Conservation (phyloP, 1,140 invertebrate genomes). For the Aleiodes sp. region DNA sequence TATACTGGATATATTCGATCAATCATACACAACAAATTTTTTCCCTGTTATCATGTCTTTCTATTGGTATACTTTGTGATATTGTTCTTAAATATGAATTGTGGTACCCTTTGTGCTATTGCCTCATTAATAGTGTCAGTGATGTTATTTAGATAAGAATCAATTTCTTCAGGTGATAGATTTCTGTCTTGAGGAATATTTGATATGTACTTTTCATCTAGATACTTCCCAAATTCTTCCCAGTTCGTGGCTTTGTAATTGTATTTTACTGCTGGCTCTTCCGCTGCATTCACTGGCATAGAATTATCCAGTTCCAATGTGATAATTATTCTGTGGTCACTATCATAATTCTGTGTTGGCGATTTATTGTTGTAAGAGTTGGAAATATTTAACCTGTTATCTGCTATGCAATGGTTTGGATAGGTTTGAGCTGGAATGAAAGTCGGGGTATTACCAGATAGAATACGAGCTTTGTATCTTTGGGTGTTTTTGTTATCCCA, state of each 20-base stretch:
- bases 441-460: not conserved
- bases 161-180: conserved; percentile 21
- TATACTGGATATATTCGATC: no score
- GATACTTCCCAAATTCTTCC: not conserved
- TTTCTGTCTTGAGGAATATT: not conserved
- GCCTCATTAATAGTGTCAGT: not conserved
- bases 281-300: not conserved
- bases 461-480: not conserved
- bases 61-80: not conserved
- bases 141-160: not conserved
- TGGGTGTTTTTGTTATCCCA: not conserved
- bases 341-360: not conserved
- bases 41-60: not conserved
- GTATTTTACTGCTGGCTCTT: not conserved
- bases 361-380: not conserved
- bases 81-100: not conserved
- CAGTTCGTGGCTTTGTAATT: conserved; percentile 29
- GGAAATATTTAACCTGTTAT: not conserved
- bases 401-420: not conserved
- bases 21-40: no score
- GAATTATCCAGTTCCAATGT: not conserved
- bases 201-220: not conserved
- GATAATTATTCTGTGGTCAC: not conserved
- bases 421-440: not conserved
- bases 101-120: not conserved